Base-by-base conservation (phyloP, 2,113 vertebrate genomes). In the Glareola pratincola region DNA sequence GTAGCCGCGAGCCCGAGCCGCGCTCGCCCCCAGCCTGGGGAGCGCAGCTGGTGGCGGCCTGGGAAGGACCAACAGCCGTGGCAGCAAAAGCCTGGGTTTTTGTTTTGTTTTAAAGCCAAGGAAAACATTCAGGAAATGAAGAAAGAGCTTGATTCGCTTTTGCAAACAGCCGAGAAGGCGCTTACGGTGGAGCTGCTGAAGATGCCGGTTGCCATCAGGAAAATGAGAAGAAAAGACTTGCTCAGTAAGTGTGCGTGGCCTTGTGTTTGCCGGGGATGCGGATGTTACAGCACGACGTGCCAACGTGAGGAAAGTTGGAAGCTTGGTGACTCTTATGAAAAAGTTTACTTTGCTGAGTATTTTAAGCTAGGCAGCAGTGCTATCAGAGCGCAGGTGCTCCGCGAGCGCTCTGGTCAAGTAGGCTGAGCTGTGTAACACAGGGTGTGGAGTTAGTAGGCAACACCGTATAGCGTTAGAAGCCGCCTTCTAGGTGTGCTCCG, bases 161-260 rank as follows among this genome's bases (percentile, higher is more conserved):
- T 94, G 88, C 86, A 94, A 18, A 96, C 93, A 0, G 97, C 96
- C 1, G 97, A 98, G 83, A 95, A 97, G 41, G 94, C 96, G 0
- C 81, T 98, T 3, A 60, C 76, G 0, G 97, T 98, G 80, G 97
- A 98, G 67, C 67, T 97, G 68, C 85, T 98, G 81, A 95, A 88
- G 69, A 79, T 97, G 90, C 97, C 97, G 0, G 50, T 80, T 16
- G 94, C 95, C 19, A n/a, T 98, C 56, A 80, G 96, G 67, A 97
- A 92, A 34, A 97, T 97, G 96, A 96, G 30, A 6, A 91, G 96
- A 20, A 92, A 89, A 10, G 97, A 97, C 9, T 71, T 97, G 69
- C 77, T 97, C 6, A 64, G 97, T 98, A 63, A 96, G 97, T 84
- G 59, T 14, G 16, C 1, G 6, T 9, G 76, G 37, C 1, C n/a